phyloP scores from a whole-genome alignment of 1,140 invertebrate genomes.

The Sesamia nonagrioides region DNA sequence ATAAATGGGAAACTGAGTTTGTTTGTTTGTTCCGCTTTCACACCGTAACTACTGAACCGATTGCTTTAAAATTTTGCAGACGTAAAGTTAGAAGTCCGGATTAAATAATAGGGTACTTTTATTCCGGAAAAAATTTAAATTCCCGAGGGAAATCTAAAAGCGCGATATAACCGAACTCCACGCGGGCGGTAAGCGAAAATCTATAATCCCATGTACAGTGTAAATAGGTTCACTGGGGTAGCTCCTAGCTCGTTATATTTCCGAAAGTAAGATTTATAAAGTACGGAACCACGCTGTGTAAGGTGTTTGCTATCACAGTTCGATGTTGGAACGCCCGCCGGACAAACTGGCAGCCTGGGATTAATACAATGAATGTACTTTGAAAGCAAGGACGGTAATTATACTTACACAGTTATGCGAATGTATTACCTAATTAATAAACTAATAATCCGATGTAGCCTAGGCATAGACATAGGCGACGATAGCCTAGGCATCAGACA shows the following conservation, averaged over 20 bases:
- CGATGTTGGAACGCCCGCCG: slow-evolving; percentile 24
- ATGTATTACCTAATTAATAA: slow-evolving; percentile 13
- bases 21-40: too few species aligned
- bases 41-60: too few species aligned
- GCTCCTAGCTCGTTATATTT: slow-evolving; percentile 42
- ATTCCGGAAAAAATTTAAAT: too few species aligned
- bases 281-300: slow-evolving; percentile 43
- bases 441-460: background rate
- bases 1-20: too few species aligned
- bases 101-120: too few species aligned
- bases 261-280: slow-evolving; percentile 50
- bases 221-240: slow-evolving; percentile 38
- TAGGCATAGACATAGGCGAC: background rate
- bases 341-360: slow-evolving; percentile 10
- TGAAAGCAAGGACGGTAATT: slow-evolving; percentile 23
- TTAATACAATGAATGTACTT: slow-evolving; percentile 44
- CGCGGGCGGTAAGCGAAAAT: too few species aligned
- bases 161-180: too few species aligned
- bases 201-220: too few species aligned
- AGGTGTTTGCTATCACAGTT: slow-evolving; percentile 32
- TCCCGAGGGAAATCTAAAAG: too few species aligned
- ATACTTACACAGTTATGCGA: slow-evolving; percentile 27
- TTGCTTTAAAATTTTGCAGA: too few species aligned
- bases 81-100: too few species aligned
- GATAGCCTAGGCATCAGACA: too few species aligned